Conservation (phyloP, 2,888 invertebrate genomes). For the Seira sanloemensis region DNA sequence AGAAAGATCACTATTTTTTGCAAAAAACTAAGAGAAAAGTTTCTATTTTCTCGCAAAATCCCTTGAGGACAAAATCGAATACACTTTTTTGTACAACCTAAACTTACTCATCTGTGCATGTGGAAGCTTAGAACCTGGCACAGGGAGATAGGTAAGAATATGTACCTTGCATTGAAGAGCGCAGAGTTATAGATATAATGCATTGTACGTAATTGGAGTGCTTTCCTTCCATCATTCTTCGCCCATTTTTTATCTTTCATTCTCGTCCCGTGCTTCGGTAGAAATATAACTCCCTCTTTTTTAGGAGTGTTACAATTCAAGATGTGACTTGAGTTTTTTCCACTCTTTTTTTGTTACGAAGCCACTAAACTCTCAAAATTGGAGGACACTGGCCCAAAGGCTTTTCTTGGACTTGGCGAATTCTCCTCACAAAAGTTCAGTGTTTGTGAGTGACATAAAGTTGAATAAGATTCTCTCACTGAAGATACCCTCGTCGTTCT, state of each 20-base stretch:
- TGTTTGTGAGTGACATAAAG: constrained; percentile 32
- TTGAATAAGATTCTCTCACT: constrained; percentile 26
- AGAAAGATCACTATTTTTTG: constrained; percentile 54
- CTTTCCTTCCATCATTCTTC: too few species aligned
- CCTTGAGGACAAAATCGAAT: constrained; percentile 64
- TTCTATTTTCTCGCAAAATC: constrained; percentile 56
- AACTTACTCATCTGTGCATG: too few species aligned
- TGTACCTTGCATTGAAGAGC: too few species aligned
- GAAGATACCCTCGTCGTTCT: too few species aligned
- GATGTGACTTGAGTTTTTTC: constrained; percentile 56
- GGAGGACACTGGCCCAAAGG: constrained; percentile 46
- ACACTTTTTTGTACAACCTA: constrained; percentile 34
- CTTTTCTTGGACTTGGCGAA: constrained; percentile 35
- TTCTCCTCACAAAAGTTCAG: constrained; percentile 5
- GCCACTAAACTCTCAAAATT: constrained; percentile 6
- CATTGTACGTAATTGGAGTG: too few species aligned
- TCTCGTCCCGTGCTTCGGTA: too few species aligned
- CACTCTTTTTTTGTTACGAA: not conserved
- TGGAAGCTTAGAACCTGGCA: too few species aligned
- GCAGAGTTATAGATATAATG: too few species aligned
- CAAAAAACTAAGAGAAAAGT: constrained; percentile 43
- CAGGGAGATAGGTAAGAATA: too few species aligned
- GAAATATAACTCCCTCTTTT: not conserved
- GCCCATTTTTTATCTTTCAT: too few species aligned
- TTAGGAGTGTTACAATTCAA: constrained; percentile 50